These are phyloP conservation scores for Notiomystis cincta DNA, from an alignment of 2,113 vertebrate genomes.

Conservation along the genomic window DNA sequence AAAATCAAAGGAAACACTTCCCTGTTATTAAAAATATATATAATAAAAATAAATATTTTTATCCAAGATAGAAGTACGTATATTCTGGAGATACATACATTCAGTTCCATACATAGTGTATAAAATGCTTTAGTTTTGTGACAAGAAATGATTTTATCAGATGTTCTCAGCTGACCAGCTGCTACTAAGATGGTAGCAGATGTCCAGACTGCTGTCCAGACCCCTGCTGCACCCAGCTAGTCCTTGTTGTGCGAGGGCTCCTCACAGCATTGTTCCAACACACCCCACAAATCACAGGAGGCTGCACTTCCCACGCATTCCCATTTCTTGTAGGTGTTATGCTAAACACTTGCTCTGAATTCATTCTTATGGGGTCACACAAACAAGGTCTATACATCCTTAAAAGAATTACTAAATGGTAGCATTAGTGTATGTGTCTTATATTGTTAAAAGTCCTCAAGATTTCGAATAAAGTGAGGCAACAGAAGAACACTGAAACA, in stretches of 20 bases:
- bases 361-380: background rate
- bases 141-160: background rate
- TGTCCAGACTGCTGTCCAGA: background rate
- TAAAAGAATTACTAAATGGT: background rate
- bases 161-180: background rate
- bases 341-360: background rate
- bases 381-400: background rate
- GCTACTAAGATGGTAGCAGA: background rate
- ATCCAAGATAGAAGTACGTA: background rate
- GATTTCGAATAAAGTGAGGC: background rate
- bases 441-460: background rate
- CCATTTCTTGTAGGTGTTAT: background rate
- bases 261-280: background rate
- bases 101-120: background rate
- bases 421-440: background rate
- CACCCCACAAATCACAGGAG: background rate
- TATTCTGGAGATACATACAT: background rate
- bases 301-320: rapidly evolving
- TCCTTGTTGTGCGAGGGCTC: background rate
- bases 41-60: background rate
- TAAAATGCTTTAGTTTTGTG: background rate
- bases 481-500: background rate
- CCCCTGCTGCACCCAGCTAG: background rate
- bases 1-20: background rate
- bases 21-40: background rate